Percentiles rank a stretch among this genome's conserved stretches.
These are phyloP conservation scores for Hermaeophaga mercurialis DNA, from an alignment of 2,888 invertebrate genomes.

Conservation along the genomic window DNA sequence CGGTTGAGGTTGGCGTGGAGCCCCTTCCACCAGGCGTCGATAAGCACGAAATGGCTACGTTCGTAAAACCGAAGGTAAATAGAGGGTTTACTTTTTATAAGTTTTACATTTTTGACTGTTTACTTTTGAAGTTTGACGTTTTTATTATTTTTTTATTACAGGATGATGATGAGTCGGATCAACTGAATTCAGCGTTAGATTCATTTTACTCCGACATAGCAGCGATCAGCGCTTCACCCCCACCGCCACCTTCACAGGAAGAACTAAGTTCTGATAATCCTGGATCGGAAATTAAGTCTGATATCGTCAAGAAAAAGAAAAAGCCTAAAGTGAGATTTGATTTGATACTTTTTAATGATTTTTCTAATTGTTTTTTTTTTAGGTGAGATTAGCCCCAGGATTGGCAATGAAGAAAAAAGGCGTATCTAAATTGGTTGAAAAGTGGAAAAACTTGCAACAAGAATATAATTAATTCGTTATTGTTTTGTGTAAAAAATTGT, in stretches of 20 bases:
- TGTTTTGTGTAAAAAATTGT: constrained; percentile 15
- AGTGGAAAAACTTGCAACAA: constrained; percentile 71
- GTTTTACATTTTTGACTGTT: too few relatives aligned
- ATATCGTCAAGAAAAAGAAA: constrained; percentile 55
- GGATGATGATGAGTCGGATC: constrained; percentile 20
- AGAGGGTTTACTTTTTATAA: background rate
- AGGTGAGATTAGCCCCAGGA: constrained; percentile 64
- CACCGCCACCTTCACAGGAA: constrained; percentile 20
- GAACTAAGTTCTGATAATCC: constrained; percentile 9
- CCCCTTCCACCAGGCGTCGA: background rate
- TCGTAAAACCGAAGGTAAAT: constrained; percentile 25
- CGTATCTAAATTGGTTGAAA: constrained; percentile 70
- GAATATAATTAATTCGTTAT: constrained; percentile 27
- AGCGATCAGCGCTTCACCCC: constrained; percentile 49
- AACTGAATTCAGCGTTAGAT: constrained; percentile 56
- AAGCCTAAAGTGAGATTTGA: constrained; percentile 51
- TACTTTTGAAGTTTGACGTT: too few relatives aligned
- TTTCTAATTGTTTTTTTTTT: constrained; percentile 41
- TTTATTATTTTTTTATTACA: too few relatives aligned
- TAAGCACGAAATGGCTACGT: constrained; percentile 1
- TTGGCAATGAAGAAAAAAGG: constrained; percentile 71
- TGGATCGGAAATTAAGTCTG: constrained; percentile 37
- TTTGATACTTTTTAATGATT: background rate
- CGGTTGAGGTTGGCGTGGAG: background rate
- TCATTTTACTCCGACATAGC: constrained; percentile 68